Evolutionary conservation across 2,113 vertebrate genomes (phyloP).

Genomic region (Phaethon lepturus): DNA sequence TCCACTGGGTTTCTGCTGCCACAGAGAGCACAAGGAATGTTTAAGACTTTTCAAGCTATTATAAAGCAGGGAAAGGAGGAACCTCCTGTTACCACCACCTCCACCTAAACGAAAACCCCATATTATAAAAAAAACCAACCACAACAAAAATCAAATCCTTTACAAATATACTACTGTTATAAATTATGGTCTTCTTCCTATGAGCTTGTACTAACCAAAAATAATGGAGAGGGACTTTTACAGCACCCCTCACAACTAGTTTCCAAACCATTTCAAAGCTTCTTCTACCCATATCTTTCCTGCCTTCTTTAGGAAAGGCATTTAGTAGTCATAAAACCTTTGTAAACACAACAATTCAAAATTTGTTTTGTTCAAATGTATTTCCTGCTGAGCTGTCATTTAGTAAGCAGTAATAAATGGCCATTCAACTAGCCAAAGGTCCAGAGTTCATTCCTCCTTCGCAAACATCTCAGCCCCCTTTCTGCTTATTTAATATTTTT

Average conservation of each 20-base stretch:
- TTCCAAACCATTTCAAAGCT: neutral
- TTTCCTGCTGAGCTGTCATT: neutral
- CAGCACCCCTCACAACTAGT: neutral
- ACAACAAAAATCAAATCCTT: neutral
- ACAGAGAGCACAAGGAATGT: neutral
- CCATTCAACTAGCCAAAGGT: neutral
- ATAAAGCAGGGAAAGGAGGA: neutral
- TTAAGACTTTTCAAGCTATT: neutral
- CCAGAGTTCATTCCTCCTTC: neutral
- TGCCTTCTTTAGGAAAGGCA: neutral
- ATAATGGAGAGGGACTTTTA: neutral
- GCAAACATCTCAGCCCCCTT: neutral
- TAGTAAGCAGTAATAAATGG: neutral
- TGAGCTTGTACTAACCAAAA: neutral
- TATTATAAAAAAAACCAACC: neutral
- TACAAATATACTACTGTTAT: neutral
- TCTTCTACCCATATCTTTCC: neutral
- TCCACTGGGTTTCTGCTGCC: neutral
- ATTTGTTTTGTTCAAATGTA: neutral
- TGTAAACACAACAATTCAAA: neutral
- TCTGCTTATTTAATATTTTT: neutral
- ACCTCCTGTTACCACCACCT: neutral
- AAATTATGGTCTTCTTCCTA: neutral
- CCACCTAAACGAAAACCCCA: neutral
- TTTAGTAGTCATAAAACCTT: neutral